These are phyloP conservation scores for Chironex yamaguchii DNA, from an alignment of 30 jellyfish, hydroid and myxozoan genomes.

Conservation along the genomic window DNA sequence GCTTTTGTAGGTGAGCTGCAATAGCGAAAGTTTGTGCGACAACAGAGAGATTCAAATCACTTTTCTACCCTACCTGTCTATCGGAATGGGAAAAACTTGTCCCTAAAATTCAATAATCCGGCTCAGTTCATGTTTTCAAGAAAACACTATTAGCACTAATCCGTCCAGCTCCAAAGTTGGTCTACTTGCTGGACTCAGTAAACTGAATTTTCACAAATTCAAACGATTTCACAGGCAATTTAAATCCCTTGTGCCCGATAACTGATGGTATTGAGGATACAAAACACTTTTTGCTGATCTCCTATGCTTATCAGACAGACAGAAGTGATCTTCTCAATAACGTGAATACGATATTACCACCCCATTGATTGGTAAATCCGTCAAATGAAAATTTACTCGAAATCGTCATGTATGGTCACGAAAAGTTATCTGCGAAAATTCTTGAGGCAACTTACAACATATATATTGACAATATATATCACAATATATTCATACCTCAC, in stretches of 20 bases:
- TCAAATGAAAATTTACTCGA: background rate
- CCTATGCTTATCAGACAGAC: background rate
- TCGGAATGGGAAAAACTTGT: background rate
- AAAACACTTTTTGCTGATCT: background rate
- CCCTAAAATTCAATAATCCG: background rate
- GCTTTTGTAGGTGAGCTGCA: background rate
- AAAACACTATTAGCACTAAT: background rate
- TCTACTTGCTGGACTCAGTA: background rate
- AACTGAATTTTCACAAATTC: background rate
- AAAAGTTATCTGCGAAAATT: background rate
- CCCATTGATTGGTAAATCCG: background rate
- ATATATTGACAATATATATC: too few species aligned
- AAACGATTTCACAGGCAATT: background rate
- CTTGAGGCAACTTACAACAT: too few species aligned
- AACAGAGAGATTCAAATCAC: background rate
- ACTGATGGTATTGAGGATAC: background rate
- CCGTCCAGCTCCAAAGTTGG: background rate
- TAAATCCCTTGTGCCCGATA: background rate
- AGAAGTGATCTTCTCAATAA: background rate
- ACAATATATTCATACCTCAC: too few species aligned
- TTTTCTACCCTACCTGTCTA: background rate
- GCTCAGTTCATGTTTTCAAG: background rate
- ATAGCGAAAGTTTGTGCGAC: background rate
- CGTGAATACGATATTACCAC: background rate
- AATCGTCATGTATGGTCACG: background rate